A percentile compares a stretch with the other conserved stretches of the same genome.
Evolutionary conservation across 2,797 vertebrate genomes (phyloP).

Genomic region (Halcyon smyrnensis): DNA sequence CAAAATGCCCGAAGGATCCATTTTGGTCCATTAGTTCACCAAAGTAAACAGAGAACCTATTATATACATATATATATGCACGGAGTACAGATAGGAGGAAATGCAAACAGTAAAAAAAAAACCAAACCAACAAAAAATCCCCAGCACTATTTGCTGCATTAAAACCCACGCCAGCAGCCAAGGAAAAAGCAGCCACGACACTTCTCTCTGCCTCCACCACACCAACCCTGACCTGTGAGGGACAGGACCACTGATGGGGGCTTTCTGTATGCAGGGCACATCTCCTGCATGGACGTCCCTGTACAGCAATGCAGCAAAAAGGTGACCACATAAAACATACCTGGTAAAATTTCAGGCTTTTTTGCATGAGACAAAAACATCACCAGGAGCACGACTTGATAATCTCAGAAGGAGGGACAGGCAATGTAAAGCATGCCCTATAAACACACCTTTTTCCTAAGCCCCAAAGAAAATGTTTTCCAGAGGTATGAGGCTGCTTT

Average conservation of each 20-base stretch:
- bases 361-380: neutral
- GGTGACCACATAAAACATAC: fast-evolving
- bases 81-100: neutral
- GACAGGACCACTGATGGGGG: neutral
- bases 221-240: fast-evolving
- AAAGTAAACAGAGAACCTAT: neutral
- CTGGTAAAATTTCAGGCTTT: neutral
- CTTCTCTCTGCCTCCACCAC: neutral
- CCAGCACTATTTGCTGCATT: neutral
- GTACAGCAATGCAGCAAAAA: neutral
- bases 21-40: neutral
- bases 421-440: neutral
- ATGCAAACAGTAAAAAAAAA: neutral
- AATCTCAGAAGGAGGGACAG: neutral
- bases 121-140: neutral
- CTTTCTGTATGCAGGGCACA: neutral
- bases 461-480: neutral
- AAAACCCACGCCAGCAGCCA: neutral
- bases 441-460: neutral
- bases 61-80: neutral
- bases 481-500: neutral
- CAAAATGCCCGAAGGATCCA: neutral
- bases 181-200: neutral
- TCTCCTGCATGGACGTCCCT: neutral
- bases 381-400: neutral